phyloP scores from a whole-genome alignment of 2,113 vertebrate species.

The Campylomormyrus numenius region DNA sequence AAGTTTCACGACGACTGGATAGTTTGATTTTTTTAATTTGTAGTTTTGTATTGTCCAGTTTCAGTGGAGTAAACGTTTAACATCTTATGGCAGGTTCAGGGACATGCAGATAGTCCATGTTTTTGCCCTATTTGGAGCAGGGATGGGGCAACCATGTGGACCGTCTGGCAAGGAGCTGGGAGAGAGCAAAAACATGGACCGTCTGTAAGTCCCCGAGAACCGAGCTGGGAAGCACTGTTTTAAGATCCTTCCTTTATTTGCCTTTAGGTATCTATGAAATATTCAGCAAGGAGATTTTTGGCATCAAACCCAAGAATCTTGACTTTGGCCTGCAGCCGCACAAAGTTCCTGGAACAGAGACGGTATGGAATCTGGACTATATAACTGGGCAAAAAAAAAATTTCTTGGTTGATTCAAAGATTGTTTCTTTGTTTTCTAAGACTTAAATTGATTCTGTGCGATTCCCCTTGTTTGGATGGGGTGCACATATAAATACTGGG shows the following conservation, averaged over 20 bases:
- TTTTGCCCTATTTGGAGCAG: background rate
- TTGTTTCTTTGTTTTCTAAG: background rate
- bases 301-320: conserved; percentile 89
- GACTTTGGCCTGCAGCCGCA: conserved; percentile 96
- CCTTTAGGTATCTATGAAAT: conserved; percentile 95
- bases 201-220: background rate
- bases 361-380: conserved; percentile 61
- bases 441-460: background rate
- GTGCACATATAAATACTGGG: background rate
- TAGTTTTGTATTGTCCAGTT: background rate
- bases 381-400: background rate
- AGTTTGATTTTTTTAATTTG: background rate
- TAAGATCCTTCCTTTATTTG: background rate
- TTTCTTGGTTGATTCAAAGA: background rate
- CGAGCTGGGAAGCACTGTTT: background rate
- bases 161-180: background rate
- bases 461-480: background rate
- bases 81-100: background rate
- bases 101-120: background rate
- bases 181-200: background rate
- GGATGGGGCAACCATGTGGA: background rate
- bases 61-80: background rate
- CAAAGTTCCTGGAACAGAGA: conserved; percentile 89
- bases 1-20: background rate
- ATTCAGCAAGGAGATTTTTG: conserved; percentile 97